Percentiles rank a stretch among this genome's conserved stretches.
These are phyloP conservation scores for Argya squamiceps DNA, from an alignment of 2,797 vertebrate genomes.

Conservation along the genomic window DNA sequence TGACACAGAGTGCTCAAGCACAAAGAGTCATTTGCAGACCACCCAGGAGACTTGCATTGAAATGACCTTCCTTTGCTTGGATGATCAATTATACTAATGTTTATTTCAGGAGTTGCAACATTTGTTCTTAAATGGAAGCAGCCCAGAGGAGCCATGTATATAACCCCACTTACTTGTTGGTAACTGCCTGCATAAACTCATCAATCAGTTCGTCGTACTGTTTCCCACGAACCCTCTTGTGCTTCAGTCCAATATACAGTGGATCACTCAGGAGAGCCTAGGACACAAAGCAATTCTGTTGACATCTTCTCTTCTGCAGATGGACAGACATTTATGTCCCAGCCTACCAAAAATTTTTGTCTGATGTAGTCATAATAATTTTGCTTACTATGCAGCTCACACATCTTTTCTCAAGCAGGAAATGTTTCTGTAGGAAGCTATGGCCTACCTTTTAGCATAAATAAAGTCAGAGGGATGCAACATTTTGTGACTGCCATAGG, in stretches of 20 bases:
- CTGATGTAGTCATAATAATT: background rate
- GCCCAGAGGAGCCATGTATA: background rate
- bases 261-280: slow-evolving; percentile 91
- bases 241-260: slow-evolving; percentile 96
- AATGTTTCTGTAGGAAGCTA: background rate
- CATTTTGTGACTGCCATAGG: background rate
- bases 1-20: background rate
- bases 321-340: background rate
- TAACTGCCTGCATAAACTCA: slow-evolving; percentile 97
- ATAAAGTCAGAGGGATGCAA: background rate
- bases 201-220: slow-evolving; percentile 93
- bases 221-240: slow-evolving; percentile 91
- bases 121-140: slow-evolving; percentile 42
- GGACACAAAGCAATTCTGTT: slow-evolving; percentile 63
- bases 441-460: background rate
- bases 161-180: slow-evolving; percentile 87
- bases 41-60: slow-evolving; percentile 11
- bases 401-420: background rate
- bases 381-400: background rate
- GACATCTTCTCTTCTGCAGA: background rate
- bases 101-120: slow-evolving; percentile 42
- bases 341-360: background rate
- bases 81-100: background rate
- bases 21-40: slow-evolving; percentile 28
- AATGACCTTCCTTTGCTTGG: slow-evolving; percentile 10